Evolutionary conservation across 2,113 vertebrate genomes (phyloP).

Genomic region (Alaudala cheleensis): DNA sequence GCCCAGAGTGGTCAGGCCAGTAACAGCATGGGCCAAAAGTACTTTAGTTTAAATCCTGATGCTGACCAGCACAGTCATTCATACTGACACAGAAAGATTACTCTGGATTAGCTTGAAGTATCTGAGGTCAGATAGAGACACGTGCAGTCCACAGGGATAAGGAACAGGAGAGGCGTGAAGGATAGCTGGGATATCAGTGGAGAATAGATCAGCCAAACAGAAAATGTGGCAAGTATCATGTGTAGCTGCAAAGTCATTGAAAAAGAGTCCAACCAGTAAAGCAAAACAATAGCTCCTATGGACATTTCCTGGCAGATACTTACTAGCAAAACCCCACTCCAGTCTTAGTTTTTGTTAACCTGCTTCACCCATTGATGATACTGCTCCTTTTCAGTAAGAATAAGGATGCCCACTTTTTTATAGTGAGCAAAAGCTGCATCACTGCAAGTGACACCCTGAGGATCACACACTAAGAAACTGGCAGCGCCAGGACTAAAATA

Average conservation of each 20-base stretch:
- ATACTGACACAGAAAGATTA: conserved; percentile 6
- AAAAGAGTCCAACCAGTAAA: not conserved
- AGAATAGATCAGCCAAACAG: not conserved
- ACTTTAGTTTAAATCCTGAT: conserved; percentile 37
- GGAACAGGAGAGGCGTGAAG: not conserved
- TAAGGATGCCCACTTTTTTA: not conserved
- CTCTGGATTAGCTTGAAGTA: conserved; percentile 1
- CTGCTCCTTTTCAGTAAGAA: not conserved
- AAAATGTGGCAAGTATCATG: not conserved
- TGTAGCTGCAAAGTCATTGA: not conserved
- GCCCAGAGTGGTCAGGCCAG: not conserved
- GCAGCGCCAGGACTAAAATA: not conserved
- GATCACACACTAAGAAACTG: not conserved
- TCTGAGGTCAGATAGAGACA: conserved; percentile 3
- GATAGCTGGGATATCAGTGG: not conserved
- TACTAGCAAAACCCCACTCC: not conserved
- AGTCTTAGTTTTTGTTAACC: not conserved
- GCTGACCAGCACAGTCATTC: not conserved
- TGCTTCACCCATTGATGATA: not conserved
- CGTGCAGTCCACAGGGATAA: not conserved
- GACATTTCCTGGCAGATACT: not conserved
- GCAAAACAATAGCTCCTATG: not conserved
- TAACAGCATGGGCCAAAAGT: conserved; percentile 10
- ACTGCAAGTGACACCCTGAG: not conserved
- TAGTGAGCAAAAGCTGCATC: not conserved